Conservation (phyloP, 2,113 vertebrate genomes). For the Coracopsis vasa region DNA sequence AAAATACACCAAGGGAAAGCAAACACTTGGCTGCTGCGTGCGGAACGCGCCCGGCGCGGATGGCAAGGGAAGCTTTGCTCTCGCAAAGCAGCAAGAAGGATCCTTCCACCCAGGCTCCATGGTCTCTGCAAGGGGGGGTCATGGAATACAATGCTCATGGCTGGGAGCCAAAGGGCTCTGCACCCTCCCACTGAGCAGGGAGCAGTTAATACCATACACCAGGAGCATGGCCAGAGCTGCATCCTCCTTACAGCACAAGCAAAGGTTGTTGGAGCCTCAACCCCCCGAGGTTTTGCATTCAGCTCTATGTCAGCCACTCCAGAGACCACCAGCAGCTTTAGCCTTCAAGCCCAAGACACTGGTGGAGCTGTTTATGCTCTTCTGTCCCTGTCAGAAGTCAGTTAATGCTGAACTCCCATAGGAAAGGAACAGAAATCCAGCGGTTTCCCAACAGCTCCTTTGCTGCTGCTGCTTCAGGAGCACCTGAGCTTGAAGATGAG, state of each 20-base stretch:
- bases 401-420: background rate
- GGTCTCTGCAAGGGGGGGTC: background rate
- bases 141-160: fast-evolving
- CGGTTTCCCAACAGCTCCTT: background rate
- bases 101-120: background rate
- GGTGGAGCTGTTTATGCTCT: background rate
- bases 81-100: background rate
- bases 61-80: background rate
- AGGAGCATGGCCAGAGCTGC: background rate
- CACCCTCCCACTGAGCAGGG: background rate
- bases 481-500: background rate
- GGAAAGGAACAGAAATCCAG: background rate
- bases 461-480: background rate
- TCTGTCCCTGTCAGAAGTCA: background rate
- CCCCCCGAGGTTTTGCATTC: background rate
- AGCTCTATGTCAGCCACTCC: background rate
- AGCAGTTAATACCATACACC: background rate
- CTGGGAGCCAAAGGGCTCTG: background rate
- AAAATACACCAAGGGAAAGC: background rate
- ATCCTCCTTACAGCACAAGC: background rate
- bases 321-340: background rate
- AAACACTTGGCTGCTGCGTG: background rate
- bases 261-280: background rate
- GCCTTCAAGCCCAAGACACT: background rate
- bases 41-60: background rate